These are phyloP conservation scores for Temnothorax curvispinosus DNA, from an alignment of 1,140 invertebrate genomes.

Conservation along the genomic window DNA sequence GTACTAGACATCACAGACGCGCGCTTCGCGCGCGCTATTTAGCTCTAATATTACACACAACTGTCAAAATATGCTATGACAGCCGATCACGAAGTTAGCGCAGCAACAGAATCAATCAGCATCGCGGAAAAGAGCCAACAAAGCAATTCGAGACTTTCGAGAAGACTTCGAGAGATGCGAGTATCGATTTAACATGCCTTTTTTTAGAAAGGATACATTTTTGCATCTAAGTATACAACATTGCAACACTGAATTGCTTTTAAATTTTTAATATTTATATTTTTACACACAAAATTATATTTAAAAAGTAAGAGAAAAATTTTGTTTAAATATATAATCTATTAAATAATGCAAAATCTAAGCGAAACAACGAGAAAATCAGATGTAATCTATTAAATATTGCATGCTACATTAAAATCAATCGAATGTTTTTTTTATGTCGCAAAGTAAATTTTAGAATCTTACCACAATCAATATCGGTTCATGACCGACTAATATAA, in stretches of 20 bases:
- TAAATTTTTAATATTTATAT: not conserved
- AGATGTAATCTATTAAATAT: not conserved
- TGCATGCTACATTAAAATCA: not conserved
- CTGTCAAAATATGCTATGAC: too few relatives aligned
- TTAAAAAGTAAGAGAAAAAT: not conserved
- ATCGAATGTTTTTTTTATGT: not conserved
- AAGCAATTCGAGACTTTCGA: too few relatives aligned
- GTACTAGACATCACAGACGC: too few relatives aligned
- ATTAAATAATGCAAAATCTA: not conserved
- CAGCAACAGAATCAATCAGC: too few relatives aligned
- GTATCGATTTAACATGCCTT: too few relatives aligned
- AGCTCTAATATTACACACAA: too few relatives aligned
- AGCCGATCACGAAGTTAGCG: too few relatives aligned
- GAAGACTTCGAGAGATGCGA: too few relatives aligned
- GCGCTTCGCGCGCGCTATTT: too few relatives aligned
- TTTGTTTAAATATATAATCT: not conserved
- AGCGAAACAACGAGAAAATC: not conserved
- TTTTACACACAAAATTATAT: conserved; percentile 1
- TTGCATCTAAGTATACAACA: too few relatives aligned
- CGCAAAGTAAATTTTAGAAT: not conserved
- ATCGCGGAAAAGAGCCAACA: too few relatives aligned
- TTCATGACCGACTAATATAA: not conserved
- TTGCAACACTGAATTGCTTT: not conserved
- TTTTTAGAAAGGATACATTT: too few relatives aligned
- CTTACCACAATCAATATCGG: not conserved